These are phyloP conservation scores for Grammomys surdaster DNA, from an alignment of 2,113 vertebrate genomes.

Conservation along the genomic window DNA sequence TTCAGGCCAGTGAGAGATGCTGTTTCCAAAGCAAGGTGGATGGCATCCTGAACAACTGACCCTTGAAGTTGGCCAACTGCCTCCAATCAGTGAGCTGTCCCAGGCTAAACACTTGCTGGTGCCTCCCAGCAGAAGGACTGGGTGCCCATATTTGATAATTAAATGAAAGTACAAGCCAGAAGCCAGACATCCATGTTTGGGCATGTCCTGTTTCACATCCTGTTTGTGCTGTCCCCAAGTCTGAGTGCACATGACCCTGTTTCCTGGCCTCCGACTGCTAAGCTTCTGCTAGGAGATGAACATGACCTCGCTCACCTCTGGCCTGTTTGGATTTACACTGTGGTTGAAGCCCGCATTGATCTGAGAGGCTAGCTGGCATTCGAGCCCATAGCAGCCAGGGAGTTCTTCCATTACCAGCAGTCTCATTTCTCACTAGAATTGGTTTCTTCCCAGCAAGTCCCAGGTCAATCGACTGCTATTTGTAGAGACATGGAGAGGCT, in stretches of 20 bases:
- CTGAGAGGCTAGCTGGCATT: no score
- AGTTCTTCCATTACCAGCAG: not conserved
- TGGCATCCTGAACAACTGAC: no score
- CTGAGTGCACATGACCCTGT: not conserved
- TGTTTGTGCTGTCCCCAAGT: not conserved
- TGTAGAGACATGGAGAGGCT: accelerated
- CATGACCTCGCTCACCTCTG: not conserved
- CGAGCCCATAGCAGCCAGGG: accelerated
- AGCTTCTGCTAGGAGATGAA: not conserved
- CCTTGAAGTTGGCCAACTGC: not conserved
- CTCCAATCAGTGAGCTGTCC: not conserved
- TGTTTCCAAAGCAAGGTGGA: not conserved
- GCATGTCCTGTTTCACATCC: not conserved
- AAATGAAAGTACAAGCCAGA: not conserved
- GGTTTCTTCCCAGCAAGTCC: not conserved
- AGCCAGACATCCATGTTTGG: not conserved
- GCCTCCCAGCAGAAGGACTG: not conserved
- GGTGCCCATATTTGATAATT: not conserved
- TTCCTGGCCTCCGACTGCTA: not conserved
- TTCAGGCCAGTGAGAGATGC: not conserved
- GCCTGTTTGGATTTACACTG: not conserved
- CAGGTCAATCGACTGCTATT: not conserved
- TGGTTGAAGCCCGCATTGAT: not conserved
- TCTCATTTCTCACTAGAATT: not conserved
- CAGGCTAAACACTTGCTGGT: not conserved